Evolutionary conservation across 2,888 invertebrate genomes (phyloP).

Genomic region (Dicycla oo): DNA sequence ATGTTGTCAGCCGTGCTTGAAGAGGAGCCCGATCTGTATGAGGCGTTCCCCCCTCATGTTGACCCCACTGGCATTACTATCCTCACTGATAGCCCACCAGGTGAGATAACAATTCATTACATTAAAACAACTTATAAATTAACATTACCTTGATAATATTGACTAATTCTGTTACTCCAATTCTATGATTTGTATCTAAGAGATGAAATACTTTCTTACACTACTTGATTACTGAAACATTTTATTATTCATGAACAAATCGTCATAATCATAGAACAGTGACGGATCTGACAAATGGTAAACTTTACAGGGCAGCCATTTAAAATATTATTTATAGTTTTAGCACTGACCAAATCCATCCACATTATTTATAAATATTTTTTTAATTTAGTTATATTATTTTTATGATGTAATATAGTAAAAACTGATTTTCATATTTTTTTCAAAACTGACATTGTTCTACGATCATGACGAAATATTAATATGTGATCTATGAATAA

Average conservation of each 20-base stretch:
- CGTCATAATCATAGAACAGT: no score
- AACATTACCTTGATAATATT: neutral
- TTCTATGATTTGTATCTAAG: neutral
- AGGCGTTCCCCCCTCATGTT: constrained; percentile 95
- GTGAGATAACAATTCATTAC: constrained; percentile 69
- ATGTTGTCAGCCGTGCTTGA: constrained; percentile 94
- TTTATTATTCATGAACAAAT: constrained; percentile 17
- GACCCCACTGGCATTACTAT: constrained; percentile 94
- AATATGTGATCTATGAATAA: constrained; percentile 13
- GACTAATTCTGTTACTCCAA: neutral
- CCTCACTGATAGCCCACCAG: constrained; percentile 92
- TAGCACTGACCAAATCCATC: no score
- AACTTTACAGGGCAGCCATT: no score
- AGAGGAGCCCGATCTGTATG: constrained; percentile 94
- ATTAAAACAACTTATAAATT: constrained; percentile 3
- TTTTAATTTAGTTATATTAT: no score
- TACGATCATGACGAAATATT: no score
- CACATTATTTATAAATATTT: no score
- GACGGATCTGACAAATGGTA: no score
- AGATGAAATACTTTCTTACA: neutral
- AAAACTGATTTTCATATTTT: no score
- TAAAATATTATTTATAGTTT: no score
- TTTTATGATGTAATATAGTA: no score
- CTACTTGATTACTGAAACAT: neutral
- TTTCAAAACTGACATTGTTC: no score